A percentile compares a stretch with the other conserved stretches of the same genome.
Conservation (phyloP, 1,140 invertebrate genomes). For the Zaprionus ornatus region DNA sequence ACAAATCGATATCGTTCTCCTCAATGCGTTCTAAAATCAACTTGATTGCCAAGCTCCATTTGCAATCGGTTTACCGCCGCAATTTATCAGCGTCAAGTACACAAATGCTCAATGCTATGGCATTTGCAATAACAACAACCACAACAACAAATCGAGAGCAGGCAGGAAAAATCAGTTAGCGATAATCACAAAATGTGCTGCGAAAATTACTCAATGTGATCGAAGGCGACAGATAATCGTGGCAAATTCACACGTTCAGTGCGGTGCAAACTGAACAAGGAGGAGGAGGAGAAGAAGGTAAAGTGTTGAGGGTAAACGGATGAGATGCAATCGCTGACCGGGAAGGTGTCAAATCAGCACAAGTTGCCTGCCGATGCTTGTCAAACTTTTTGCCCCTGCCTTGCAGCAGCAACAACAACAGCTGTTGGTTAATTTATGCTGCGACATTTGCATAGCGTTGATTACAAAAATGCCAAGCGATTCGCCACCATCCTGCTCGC, state of each 20-base stretch:
- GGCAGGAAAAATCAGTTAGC: slow-evolving; percentile 63
- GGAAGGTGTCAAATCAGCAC: slow-evolving; percentile 71
- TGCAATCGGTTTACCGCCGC: slow-evolving; percentile 31
- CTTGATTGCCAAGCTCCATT: slow-evolving; percentile 13
- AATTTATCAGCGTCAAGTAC: slow-evolving; percentile 53
- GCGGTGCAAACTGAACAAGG: neutral
- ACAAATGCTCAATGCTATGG: slow-evolving; percentile 35
- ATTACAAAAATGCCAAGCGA: slow-evolving; percentile 77
- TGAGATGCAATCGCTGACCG: slow-evolving; percentile 42
- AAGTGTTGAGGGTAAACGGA: slow-evolving; percentile 26
- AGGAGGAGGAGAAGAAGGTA: neutral
- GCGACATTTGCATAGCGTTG: slow-evolving; percentile 78
- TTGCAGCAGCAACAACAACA: slow-evolving; percentile 42
- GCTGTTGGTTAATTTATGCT: slow-evolving; percentile 75
- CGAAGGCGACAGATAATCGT: slow-evolving; percentile 52
- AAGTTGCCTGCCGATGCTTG: slow-evolving; percentile 56
- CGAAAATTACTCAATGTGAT: slow-evolving; percentile 43
- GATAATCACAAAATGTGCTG: slow-evolving; percentile 55
- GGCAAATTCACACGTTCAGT: slow-evolving; percentile 36
- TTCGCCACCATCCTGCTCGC: slow-evolving; percentile 31
- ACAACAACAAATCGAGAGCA: slow-evolving; percentile 47
- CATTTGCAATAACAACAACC: slow-evolving; percentile 11
- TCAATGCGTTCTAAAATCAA: slow-evolving; percentile 6
- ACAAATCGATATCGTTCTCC: neutral
- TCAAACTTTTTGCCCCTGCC: slow-evolving; percentile 41